Conservation (phyloP, 2,888 invertebrate species). For the Phragmatobia fuliginosa region DNA sequence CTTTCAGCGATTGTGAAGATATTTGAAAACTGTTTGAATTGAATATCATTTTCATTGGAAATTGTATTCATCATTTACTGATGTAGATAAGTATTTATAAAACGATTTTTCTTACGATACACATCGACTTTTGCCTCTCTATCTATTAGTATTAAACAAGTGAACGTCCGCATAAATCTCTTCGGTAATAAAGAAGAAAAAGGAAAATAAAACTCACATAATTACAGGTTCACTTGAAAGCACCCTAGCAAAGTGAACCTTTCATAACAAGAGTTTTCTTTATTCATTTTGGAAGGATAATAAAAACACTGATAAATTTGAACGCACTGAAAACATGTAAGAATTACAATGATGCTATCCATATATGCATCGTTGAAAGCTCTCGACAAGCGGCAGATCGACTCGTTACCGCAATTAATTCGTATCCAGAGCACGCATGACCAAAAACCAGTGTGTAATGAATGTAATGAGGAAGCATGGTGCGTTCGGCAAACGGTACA, state of each 20-base stretch:
- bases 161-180: neutral
- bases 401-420: conserved; percentile 49
- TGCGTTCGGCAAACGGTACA: conserved; percentile 79
- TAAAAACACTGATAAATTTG: neutral
- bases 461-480: conserved; percentile 77
- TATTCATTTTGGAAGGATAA: neutral
- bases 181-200: neutral
- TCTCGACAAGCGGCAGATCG: conserved; percentile 21
- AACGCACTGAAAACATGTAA: conserved; percentile 16
- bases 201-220: neutral
- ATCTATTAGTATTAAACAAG: neutral
- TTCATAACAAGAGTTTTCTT: neutral
- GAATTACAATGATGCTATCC: conserved; percentile 29
- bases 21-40: neutral
- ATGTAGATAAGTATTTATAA: neutral
- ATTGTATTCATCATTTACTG: neutral
- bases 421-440: conserved; percentile 57
- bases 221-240: neutral
- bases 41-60: neutral
- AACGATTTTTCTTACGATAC: neutral
- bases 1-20: neutral
- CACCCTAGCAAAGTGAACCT: neutral
- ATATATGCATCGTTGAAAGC: conserved; percentile 28
- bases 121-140: neutral
- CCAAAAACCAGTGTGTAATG: conserved; percentile 75